Conservation (phyloP, 2,888 invertebrate species). For the Dryobota labecula region DNA sequence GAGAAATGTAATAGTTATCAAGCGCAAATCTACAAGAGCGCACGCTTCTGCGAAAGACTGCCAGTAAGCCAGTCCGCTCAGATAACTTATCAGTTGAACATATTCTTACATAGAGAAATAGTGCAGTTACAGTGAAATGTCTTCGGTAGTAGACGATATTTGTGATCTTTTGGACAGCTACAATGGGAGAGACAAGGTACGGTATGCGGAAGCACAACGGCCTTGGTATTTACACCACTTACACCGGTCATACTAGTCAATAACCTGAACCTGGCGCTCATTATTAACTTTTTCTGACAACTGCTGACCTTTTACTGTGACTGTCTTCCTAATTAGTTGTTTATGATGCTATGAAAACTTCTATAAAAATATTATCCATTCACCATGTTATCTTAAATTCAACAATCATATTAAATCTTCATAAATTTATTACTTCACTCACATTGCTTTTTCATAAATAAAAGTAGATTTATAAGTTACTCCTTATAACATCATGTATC, state of each 20-base stretch:
- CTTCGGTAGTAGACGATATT: constrained; percentile 89
- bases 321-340: constrained; percentile 4
- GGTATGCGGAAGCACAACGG: constrained; percentile 78
- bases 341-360: constrained; percentile 8
- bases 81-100: constrained; percentile 71
- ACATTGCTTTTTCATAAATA: no score
- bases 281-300: constrained; percentile 22
- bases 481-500: no score
- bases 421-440: background rate
- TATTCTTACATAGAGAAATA: constrained; percentile 8
- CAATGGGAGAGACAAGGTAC: constrained; percentile 96
- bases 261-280: constrained; percentile 67
- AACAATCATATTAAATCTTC: background rate
- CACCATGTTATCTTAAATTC: background rate
- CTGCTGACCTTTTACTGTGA: constrained; percentile 36
- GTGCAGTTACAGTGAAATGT: constrained; percentile 73
- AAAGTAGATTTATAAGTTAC: no score
- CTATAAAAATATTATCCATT: background rate
- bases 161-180: constrained; percentile 94
- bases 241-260: constrained; percentile 71
- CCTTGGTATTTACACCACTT: constrained; percentile 75
- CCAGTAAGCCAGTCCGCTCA: constrained; percentile 20
- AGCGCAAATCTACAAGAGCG: constrained; percentile 70
- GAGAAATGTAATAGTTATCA: constrained; percentile 84
- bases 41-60: constrained; percentile 64